phyloP scores from a whole-genome alignment of 2,797 vertebrate species.

The Acomys russatus region DNA sequence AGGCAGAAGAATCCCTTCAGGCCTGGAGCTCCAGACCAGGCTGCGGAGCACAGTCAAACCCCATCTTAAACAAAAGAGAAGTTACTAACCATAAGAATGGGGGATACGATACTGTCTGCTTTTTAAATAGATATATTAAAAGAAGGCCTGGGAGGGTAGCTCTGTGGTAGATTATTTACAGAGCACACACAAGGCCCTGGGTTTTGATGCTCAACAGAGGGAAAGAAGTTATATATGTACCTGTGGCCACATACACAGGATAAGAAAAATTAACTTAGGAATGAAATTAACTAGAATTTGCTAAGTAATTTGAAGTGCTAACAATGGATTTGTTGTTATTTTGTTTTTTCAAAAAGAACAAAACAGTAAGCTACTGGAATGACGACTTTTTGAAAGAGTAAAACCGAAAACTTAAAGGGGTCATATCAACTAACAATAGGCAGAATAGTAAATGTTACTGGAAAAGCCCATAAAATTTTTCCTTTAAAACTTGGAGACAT shows the following conservation, averaged over 20 bases:
- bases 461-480: not conserved
- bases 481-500: not conserved
- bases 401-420: constrained; percentile 25
- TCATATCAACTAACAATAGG: not conserved
- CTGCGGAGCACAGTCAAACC: too few species aligned
- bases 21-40: not conserved
- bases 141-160: not conserved
- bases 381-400: not conserved
- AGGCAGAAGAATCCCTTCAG: not conserved
- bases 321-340: not conserved
- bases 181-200: not conserved
- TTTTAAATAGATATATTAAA: constrained; percentile 33
- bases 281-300: constrained; percentile 22
- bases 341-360: constrained; percentile 28
- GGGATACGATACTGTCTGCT: not conserved
- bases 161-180: not conserved
- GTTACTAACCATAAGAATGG: constrained; percentile 49
- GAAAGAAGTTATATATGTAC: not conserved
- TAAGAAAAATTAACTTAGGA: not conserved
- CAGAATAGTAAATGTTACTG: constrained; percentile 30
- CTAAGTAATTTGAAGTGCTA: constrained; percentile 32
- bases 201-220: not conserved
- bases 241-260: not conserved
- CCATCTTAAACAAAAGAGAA: not conserved
- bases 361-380: not conserved